Evolutionary conservation across 2,888 invertebrate genomes (phyloP).

Genomic region (Hymenopus coronatus): DNA sequence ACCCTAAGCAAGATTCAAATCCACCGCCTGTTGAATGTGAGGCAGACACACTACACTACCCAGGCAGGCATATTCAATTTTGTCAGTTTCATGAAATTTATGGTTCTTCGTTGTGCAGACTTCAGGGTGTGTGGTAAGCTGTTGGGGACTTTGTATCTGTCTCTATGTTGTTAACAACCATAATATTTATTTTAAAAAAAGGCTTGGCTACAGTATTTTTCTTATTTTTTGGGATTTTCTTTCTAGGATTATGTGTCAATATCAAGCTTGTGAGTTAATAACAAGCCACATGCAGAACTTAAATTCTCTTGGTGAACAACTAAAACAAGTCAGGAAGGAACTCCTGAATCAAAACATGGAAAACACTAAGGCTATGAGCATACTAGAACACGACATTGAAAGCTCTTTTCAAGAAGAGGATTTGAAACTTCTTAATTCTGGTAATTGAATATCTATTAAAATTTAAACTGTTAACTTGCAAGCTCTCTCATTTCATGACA

Average conservation of each 20-base stretch:
- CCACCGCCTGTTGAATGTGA: too few species aligned
- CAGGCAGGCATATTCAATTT: too few species aligned
- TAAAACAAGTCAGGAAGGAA: not conserved
- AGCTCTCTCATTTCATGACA: too few species aligned
- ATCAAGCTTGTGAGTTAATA: not conserved
- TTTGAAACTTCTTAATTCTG: not conserved
- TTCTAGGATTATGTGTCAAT: not conserved
- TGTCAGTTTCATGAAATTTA: too few species aligned
- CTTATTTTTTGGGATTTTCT: not conserved
- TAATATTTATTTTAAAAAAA: too few species aligned
- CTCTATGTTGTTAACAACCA: too few species aligned
- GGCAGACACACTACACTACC: too few species aligned
- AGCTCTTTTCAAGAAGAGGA: not conserved
- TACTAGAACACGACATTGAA: not conserved
- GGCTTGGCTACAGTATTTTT: not conserved
- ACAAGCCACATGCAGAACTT: not conserved
- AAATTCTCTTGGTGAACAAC: not conserved
- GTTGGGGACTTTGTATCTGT: too few species aligned
- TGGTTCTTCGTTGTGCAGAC: too few species aligned
- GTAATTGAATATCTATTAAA: not conserved
- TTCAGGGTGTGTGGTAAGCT: too few species aligned
- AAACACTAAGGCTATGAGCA: not conserved
- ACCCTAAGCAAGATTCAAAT: too few species aligned
- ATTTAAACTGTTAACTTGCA: too few species aligned
- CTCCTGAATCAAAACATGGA: not conserved